A percentile compares a stretch with the other conserved stretches of the same genome.
Conservation (phyloP, 2,113 vertebrate genomes). For the Indicator maculatus region DNA sequence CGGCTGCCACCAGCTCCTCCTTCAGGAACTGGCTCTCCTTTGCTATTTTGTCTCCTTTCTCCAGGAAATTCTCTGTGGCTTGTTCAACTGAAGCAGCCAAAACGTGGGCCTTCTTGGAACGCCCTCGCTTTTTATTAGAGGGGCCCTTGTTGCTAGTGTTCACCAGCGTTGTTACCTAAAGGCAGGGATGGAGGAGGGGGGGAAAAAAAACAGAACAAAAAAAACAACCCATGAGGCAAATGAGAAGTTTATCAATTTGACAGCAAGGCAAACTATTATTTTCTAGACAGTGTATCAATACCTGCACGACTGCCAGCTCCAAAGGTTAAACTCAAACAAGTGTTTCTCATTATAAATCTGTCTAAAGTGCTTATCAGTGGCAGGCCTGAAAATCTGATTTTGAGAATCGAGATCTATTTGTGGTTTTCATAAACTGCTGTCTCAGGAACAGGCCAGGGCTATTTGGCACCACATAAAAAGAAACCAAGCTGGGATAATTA, state of each 20-base stretch:
- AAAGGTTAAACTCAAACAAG: neutral
- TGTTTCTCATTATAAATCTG: neutral
- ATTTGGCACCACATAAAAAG: neutral
- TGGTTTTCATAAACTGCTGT: neutral
- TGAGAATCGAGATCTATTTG: neutral
- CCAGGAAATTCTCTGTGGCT: slow-evolving; percentile 97
- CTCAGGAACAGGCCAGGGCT: neutral
- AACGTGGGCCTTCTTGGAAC: slow-evolving; percentile 98
- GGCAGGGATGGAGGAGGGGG: neutral
- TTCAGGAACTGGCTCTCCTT: slow-evolving; percentile 98
- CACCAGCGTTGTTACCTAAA: slow-evolving; percentile 95
- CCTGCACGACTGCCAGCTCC: neutral
- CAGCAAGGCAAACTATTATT: neutral
- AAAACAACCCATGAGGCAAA: neutral
- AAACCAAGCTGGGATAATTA: neutral
- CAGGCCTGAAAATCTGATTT: neutral
- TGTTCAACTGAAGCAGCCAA: slow-evolving; percentile 96
- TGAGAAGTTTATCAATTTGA: neutral
- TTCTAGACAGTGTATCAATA: neutral
- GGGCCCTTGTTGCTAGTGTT: slow-evolving; percentile 98
- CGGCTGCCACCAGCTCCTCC: slow-evolving; percentile 93
- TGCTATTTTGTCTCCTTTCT: slow-evolving; percentile 98
- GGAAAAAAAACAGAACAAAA: neutral
- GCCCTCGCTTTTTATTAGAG: slow-evolving; percentile 97
- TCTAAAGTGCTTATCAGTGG: neutral